These are phyloP conservation scores for Gymnothorax reevesii DNA, from an alignment of 2,797 vertebrate species.

Conservation along the genomic window DNA sequence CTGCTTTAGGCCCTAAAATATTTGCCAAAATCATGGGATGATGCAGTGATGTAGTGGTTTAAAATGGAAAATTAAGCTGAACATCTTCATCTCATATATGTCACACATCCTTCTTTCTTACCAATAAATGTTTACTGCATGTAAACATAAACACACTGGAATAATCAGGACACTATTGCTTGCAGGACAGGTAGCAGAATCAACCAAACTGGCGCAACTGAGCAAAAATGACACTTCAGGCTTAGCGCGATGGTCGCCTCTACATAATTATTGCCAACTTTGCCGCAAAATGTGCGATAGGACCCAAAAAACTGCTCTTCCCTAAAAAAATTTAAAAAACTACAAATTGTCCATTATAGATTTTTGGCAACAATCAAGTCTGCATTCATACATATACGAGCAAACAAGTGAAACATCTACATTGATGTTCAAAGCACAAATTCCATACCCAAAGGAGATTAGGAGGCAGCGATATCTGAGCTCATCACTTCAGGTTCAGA, in stretches of 20 bases:
- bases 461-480: neutral
- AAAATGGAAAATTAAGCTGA: neutral
- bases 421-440: neutral
- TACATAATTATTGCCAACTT: neutral
- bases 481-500: neutral
- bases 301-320: neutral
- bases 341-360: neutral
- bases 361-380: neutral
- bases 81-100: neutral
- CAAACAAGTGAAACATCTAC: neutral
- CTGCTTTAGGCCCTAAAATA: neutral
- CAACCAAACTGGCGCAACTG: no score
- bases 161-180: neutral
- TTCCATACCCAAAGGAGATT: neutral
- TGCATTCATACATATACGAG: neutral
- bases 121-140: neutral
- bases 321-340: neutral
- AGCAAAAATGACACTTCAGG: neutral
- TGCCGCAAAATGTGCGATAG: neutral
- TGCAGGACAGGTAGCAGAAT: no score
- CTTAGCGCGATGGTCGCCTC: neutral
- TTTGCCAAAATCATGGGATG: neutral
- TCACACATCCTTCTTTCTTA: neutral
- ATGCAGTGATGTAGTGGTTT: neutral
- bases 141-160: neutral